These are phyloP conservation scores for Microcebus tavaratra DNA, from an alignment of 2,113 vertebrate genomes.

Conservation along the genomic window DNA sequence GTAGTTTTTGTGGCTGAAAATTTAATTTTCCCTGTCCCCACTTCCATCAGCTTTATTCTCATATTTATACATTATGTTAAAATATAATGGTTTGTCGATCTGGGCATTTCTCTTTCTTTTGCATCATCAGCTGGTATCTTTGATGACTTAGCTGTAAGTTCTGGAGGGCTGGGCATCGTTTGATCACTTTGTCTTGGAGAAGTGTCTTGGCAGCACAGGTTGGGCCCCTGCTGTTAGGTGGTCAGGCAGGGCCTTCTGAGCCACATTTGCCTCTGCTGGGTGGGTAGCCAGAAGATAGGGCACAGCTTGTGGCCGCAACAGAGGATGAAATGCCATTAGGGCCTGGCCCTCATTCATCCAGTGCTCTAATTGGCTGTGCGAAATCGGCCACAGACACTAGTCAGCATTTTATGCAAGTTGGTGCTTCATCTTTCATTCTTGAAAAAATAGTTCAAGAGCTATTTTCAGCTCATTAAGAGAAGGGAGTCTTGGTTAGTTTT, in stretches of 20 bases:
- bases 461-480: slow-evolving; percentile 34
- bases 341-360: not conserved
- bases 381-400: not conserved
- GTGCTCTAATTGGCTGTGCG: not conserved
- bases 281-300: not conserved
- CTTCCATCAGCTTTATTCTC: not conserved
- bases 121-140: not conserved
- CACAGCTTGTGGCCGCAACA: not conserved
- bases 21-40: not conserved
- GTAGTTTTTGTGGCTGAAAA: not conserved
- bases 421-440: slow-evolving; percentile 18
- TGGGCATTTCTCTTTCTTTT: not conserved
- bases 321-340: not conserved
- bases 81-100: not conserved
- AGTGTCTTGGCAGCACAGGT: not conserved
- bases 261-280: not conserved
- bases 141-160: not conserved
- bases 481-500: not conserved
- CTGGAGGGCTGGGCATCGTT: not conserved
- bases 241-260: not conserved
- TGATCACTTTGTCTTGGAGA: not conserved
- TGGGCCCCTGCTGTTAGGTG: not conserved
- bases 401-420: not conserved
- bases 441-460: not conserved
- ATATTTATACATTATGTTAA: not conserved